Evolutionary conservation across 2,888 invertebrate genomes (phyloP).

Genomic region (Stenchaetothrips biformis): DNA sequence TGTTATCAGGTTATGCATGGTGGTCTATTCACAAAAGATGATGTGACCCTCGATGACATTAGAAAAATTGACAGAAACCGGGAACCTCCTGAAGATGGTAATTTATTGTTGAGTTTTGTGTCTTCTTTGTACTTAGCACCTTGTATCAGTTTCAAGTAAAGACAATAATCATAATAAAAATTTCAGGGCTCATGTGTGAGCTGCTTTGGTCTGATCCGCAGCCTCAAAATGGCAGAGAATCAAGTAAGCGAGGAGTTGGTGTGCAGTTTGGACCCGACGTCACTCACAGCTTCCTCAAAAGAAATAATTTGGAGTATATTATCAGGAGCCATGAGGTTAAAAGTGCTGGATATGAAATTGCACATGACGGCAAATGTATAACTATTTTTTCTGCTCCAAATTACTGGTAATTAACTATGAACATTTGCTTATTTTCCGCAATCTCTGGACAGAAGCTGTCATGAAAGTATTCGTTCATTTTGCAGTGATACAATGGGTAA

Average conservation of each 20-base stretch:
- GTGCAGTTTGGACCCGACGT: conserved; percentile 99
- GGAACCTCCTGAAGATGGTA: conserved; percentile 94
- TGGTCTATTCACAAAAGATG: conserved; percentile 90
- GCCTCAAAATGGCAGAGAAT: conserved; percentile 76
- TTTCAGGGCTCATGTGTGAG: conserved; percentile 87
- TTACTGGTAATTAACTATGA: conserved; percentile 71
- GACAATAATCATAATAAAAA: conserved; percentile 1
- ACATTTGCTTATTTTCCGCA: conserved; percentile 26
- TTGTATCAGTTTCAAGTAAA: background rate
- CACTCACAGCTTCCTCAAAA: conserved; percentile 74
- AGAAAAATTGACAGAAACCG: conserved; percentile 82
- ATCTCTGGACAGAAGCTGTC: background rate
- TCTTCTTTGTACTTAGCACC: background rate
- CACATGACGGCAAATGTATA: conserved; percentile 92
- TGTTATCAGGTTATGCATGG: conserved; percentile 90
- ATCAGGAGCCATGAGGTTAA: conserved; percentile 98
- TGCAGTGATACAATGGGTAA: conserved; percentile 98
- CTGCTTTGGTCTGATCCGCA: conserved; percentile 98
- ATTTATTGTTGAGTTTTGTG: conserved; percentile 9
- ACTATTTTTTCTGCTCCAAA: conserved; percentile 99
- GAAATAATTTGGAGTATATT: conserved; percentile 87
- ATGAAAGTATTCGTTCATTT: conserved; percentile 39
- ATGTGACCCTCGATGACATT: conserved; percentile 90
- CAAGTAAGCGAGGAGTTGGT: conserved; percentile 95
- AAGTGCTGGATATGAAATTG: conserved; percentile 90